Percentiles rank a stretch among this genome's conserved stretches.
Evolutionary conservation across 2,797 vertebrate species (phyloP).

Genomic region (Austrolebias charrua): DNA sequence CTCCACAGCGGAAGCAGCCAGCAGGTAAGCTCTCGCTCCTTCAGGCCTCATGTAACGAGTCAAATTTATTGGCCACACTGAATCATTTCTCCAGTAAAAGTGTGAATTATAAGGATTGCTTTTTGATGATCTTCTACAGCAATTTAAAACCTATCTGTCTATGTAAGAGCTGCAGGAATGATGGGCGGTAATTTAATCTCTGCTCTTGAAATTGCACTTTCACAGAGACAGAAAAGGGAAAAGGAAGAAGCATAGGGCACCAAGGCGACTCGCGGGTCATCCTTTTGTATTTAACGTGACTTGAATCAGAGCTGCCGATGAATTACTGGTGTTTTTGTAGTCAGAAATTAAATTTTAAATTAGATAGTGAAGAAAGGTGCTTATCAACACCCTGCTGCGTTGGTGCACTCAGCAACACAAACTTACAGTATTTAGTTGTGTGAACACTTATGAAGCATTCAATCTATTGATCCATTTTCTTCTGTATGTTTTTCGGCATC

Average conservation of each 20-base stretch:
- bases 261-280: slow-evolving; percentile 28
- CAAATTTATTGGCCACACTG: slow-evolving; percentile 51
- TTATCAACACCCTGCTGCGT: slow-evolving; percentile 16
- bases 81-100: slow-evolving; percentile 55
- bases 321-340: slow-evolving; percentile 24
- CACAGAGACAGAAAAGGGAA: slow-evolving; percentile 13
- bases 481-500: too few species aligned
- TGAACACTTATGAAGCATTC: too few species aligned
- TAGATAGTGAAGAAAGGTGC: slow-evolving; percentile 6
- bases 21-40: slow-evolving; percentile 43
- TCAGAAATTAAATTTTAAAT: slow-evolving; percentile 36
- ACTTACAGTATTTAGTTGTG: too few species aligned
- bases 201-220: slow-evolving; percentile 47
- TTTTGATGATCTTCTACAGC: slow-evolving; percentile 57
- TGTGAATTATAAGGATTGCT: slow-evolving; percentile 49
- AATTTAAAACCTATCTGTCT: slow-evolving; percentile 63
- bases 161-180: slow-evolving; percentile 48
- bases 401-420: neutral
- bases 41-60: slow-evolving; percentile 41
- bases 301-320: slow-evolving; percentile 35
- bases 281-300: slow-evolving; percentile 25
- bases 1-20: slow-evolving; percentile 48
- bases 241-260: slow-evolving; percentile 6
- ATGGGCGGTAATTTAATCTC: slow-evolving; percentile 56
- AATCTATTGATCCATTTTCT: too few species aligned